Percentiles rank a stretch among this genome's conserved stretches.
Evolutionary conservation across 2,888 invertebrate species (phyloP).

Genomic region (Platycheirus albimanus): DNA sequence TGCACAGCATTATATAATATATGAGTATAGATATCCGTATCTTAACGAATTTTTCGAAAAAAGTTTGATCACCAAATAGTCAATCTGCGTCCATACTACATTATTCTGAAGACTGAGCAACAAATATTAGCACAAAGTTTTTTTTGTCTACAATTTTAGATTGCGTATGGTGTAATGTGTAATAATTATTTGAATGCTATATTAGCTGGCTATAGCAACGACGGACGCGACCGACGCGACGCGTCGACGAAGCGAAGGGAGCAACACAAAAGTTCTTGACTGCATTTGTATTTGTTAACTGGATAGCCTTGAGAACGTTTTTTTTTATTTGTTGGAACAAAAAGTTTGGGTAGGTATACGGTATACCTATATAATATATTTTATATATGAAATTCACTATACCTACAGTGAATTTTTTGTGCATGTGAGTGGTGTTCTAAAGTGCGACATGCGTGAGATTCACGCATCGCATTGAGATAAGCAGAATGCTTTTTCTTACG

Average conservation of each 20-base stretch:
- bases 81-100: conserved; percentile 33
- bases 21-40: conserved; percentile 6
- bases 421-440: conserved; percentile 67
- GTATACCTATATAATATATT: not conserved
- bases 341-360: conserved; percentile 2
- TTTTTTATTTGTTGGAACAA: conserved; percentile 5
- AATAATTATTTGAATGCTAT: conserved; percentile 32
- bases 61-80: conserved; percentile 61
- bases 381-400: conserved; percentile 22
- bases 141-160: conserved; percentile 2
- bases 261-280: conserved; percentile 40
- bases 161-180: conserved; percentile 61
- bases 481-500: conserved; percentile 48
- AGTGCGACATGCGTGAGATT: conserved; percentile 69
- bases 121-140: conserved; percentile 39
- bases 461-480: conserved; percentile 69
- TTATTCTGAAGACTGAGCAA: conserved; percentile 12
- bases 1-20: not conserved
- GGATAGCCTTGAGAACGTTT: conserved; percentile 60
- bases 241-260: no score
- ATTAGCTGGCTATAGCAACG: conserved; percentile 1
- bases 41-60: conserved; percentile 34
- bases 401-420: conserved; percentile 37
- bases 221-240: no score
- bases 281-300: conserved; percentile 70